These are phyloP conservation scores for Perodicticus potto DNA, from an alignment of 2,797 vertebrate species.

Conservation along the genomic window DNA sequence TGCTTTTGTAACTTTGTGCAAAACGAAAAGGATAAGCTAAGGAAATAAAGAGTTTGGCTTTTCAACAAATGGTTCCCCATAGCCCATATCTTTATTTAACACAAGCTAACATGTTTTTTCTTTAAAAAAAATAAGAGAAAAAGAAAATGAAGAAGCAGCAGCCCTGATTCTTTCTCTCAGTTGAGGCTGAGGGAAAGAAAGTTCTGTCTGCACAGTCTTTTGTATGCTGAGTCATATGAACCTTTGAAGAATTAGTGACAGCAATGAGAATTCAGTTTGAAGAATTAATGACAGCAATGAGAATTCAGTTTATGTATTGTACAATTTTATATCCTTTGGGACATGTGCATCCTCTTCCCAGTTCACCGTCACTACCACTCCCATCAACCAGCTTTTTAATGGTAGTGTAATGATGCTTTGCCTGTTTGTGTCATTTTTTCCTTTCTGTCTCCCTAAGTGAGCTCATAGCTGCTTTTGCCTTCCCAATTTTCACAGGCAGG, in stretches of 20 bases:
- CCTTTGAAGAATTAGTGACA: slow-evolving; percentile 35
- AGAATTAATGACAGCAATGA: not conserved
- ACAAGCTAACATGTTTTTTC: not conserved
- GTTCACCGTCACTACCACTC: not conserved
- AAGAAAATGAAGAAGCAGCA: not conserved
- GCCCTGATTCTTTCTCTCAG: not conserved
- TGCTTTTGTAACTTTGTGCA: not conserved
- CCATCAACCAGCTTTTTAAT: slow-evolving; percentile 24
- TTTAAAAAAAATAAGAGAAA: not conserved
- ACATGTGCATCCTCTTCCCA: not conserved
- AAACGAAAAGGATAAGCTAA: not conserved
- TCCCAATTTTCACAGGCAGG: not conserved
- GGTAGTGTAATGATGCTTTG: not conserved
- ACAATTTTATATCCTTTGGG: not conserved
- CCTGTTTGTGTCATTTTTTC: not conserved
- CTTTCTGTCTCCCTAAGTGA: slow-evolving; percentile 13
- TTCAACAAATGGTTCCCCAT: slow-evolving; percentile 1
- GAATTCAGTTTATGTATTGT: slow-evolving; percentile 29
- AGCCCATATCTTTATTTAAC: not conserved
- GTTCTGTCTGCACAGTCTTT: not conserved
- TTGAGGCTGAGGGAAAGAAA: slow-evolving; percentile 11
- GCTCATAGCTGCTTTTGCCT: not conserved
- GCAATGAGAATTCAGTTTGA: not conserved
- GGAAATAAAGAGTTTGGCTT: not conserved
- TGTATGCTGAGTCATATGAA: not conserved